Evolutionary conservation across 2,113 vertebrate genomes (phyloP).

Genomic region (Ochotona curzoniae): DNA sequence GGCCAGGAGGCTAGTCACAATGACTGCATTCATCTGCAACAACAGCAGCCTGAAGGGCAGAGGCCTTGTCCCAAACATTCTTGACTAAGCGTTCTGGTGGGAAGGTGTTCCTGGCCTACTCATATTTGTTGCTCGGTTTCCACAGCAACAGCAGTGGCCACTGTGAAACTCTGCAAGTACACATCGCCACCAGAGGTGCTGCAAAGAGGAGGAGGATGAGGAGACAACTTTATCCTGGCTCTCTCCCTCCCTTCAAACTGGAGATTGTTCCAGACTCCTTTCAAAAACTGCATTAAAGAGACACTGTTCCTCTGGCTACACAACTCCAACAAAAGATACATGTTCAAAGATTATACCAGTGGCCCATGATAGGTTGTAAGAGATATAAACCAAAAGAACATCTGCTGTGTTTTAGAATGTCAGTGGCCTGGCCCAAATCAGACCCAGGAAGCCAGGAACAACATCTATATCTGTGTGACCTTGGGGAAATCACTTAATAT

Average conservation of each 20-base stretch:
- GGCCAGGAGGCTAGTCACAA: conserved; percentile 83
- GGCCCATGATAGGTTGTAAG: background rate
- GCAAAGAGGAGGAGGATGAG: conserved; percentile 61
- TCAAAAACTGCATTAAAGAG: conserved; percentile 53
- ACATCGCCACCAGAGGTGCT: conserved; percentile 81
- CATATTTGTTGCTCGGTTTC: conserved; percentile 95
- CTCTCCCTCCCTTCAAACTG: conserved; percentile 29
- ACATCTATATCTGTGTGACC: background rate
- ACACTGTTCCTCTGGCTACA: conserved; percentile 29
- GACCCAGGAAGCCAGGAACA: background rate
- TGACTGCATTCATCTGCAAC: conserved; percentile 84
- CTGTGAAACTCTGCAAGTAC: conserved; percentile 87
- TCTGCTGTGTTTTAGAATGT: background rate
- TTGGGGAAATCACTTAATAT: conserved; percentile 28
- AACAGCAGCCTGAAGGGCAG: conserved; percentile 86
- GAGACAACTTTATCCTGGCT: conserved; percentile 68
- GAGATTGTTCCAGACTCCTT: conserved; percentile 63
- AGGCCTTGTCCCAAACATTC: conserved; percentile 92
- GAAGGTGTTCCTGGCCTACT: conserved; percentile 93
- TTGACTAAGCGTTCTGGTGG: conserved; percentile 89
- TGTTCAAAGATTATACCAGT: background rate
- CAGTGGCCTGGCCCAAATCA: background rate
- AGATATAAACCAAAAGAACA: background rate
- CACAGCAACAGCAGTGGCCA: conserved; percentile 88
- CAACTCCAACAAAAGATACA: background rate